Conservation (phyloP, 2,113 vertebrate species). For the Pristiophorus japonicus region DNA sequence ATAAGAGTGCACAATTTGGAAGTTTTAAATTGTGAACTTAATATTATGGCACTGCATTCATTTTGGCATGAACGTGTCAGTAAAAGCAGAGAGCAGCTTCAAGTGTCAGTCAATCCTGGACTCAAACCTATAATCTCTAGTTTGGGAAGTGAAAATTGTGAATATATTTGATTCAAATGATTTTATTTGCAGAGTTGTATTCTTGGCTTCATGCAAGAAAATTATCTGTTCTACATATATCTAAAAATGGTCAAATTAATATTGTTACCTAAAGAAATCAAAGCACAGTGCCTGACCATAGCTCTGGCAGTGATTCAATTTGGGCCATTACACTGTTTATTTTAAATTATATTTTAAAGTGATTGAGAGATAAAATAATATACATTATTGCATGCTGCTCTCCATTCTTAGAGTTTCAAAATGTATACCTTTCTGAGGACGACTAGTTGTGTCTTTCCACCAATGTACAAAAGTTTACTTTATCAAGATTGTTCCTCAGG, state of each 20-base stretch:
- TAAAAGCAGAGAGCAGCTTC: neutral
- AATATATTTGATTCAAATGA: neutral
- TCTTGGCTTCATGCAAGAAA: neutral
- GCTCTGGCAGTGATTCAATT: neutral
- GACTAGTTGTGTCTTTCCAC: neutral
- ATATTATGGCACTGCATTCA: neutral
- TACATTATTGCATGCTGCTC: neutral
- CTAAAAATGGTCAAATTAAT: neutral
- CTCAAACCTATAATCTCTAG: neutral
- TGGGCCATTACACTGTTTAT: neutral
- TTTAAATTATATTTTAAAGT: neutral
- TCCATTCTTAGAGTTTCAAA: neutral
- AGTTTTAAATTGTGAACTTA: neutral
- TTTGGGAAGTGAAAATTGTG: neutral
- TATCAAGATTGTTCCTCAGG: neutral
- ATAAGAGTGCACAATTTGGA: neutral
- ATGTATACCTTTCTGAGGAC: neutral
- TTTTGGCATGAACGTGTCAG: conserved; percentile 9
- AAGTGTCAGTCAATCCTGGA: neutral
- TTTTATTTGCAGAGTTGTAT: neutral
- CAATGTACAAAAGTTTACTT: neutral
- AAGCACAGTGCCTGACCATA: neutral
- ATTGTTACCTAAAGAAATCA: neutral
- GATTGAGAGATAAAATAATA: neutral
- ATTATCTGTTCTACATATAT: neutral